These are phyloP conservation scores for Aphelocoma coerulescens DNA, from an alignment of 2,113 vertebrate species.

Conservation along the genomic window DNA sequence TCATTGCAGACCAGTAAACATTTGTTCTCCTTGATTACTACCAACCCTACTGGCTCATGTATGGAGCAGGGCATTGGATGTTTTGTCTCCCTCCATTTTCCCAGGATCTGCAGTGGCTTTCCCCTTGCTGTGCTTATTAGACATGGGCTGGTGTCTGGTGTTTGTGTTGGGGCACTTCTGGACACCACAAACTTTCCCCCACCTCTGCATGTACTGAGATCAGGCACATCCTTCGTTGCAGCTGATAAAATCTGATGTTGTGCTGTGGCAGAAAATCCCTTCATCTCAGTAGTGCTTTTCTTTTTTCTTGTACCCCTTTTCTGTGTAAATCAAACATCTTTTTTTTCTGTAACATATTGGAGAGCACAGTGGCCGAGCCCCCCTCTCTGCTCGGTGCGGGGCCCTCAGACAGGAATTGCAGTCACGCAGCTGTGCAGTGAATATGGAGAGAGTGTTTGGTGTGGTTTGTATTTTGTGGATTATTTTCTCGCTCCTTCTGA, in stretches of 20 bases:
- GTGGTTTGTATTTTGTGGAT: conserved; percentile 19
- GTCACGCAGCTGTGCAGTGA: not conserved
- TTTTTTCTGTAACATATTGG: not conserved
- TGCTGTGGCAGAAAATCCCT: not conserved
- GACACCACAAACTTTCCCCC: not conserved
- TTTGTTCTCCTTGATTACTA: not conserved
- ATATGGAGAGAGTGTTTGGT: not conserved
- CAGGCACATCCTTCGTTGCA: not conserved
- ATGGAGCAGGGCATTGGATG: not conserved
- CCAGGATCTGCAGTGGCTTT: not conserved
- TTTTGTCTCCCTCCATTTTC: not conserved
- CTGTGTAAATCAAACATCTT: not conserved
- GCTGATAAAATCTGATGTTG: not conserved
- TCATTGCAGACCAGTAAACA: not conserved
- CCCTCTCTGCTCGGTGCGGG: not conserved
- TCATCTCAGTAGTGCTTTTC: not conserved
- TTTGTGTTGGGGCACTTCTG: not conserved
- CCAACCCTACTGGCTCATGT: not conserved
- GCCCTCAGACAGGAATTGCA: not conserved
- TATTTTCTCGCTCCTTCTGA: conserved; percentile 40
- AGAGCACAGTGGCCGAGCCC: not conserved
- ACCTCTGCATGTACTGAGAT: not conserved
- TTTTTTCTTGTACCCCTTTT: not conserved
- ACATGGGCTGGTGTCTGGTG: not conserved
- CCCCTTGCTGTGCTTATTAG: not conserved